Percentiles rank a stretch among this genome's conserved stretches.
These are phyloP conservation scores for Novumbra hubbsi DNA, from an alignment of 2,797 vertebrate genomes.

Conservation along the genomic window DNA sequence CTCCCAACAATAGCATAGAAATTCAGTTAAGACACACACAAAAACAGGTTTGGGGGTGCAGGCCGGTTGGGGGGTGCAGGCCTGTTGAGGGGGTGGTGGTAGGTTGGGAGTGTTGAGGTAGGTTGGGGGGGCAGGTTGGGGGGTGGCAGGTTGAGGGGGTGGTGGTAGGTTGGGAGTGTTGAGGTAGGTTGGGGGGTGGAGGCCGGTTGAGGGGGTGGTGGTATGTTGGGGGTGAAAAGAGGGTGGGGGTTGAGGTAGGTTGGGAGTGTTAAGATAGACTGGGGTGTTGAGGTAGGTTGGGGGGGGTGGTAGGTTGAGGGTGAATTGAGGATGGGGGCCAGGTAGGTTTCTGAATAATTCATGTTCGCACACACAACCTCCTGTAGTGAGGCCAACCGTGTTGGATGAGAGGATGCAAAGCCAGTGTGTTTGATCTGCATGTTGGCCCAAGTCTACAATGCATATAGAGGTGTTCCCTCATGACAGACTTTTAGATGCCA, in stretches of 20 bases:
- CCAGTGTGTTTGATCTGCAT: conserved; percentile 43
- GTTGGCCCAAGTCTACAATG: conserved; percentile 35
- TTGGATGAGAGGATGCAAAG: background rate
- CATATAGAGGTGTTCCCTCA: conserved; percentile 27
- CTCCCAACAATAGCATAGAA: background rate
- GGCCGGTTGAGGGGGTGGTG: too few species aligned
- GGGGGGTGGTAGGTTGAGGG: background rate
- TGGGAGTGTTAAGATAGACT: background rate
- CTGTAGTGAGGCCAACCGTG: conserved; percentile 26
- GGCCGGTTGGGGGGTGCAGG: background rate
- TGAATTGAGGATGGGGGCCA: too few species aligned
- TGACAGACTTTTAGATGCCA: conserved; percentile 6
- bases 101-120: too few species aligned
- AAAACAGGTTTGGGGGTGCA: background rate
- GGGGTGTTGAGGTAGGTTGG: background rate
- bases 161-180: too few species aligned
- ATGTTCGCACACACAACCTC: conserved; percentile 24
- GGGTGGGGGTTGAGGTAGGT: too few species aligned
- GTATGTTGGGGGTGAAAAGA: too few species aligned
- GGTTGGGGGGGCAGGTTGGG: too few species aligned
- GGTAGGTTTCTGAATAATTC: conserved; percentile 65
- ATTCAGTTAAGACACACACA: background rate
- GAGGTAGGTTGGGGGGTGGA: too few species aligned
- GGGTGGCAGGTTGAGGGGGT: too few species aligned
- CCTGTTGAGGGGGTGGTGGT: too few species aligned